Evolutionary conservation across 2,888 invertebrate genomes (phyloP).

Genomic region (Dione vanillae): DNA sequence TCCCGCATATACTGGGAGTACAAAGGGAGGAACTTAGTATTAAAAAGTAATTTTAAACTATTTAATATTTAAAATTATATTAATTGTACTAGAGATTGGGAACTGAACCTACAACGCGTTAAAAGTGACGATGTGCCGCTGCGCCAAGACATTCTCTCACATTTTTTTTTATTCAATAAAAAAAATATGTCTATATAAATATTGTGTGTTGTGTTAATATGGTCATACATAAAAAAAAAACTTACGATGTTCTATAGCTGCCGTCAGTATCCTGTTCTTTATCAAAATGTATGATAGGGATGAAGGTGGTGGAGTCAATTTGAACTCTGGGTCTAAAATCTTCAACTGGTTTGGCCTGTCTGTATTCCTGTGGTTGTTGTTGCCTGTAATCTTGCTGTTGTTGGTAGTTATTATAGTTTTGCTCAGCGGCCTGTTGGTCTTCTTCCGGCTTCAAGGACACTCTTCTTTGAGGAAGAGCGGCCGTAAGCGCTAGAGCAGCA

Average conservation of each 20-base stretch:
- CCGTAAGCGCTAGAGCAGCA: conserved; percentile 68
- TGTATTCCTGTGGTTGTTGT: conserved; percentile 61
- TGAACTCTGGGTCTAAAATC: conserved; percentile 78
- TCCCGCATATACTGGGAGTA: not conserved
- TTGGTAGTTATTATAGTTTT: conserved; percentile 71
- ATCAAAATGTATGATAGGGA: conserved; percentile 92
- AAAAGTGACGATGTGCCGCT: no score
- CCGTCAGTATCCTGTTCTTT: conserved; percentile 93
- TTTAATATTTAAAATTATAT: no score
- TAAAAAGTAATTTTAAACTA: no score
- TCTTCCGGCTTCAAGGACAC: conserved; percentile 66
- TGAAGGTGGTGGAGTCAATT: conserved; percentile 87
- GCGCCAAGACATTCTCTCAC: no score
- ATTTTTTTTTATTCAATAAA: no score
- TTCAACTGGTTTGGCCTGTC: conserved; percentile 65
- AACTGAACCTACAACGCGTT: no score
- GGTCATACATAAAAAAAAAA: no score
- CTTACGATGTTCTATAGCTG: conserved; percentile 91
- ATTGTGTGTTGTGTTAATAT: no score
- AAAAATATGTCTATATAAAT: no score
- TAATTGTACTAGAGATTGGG: no score
- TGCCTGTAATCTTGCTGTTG: conserved; percentile 66
- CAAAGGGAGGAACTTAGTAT: no score
- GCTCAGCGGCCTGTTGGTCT: conserved; percentile 71
- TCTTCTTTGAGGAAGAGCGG: conserved; percentile 77